A percentile compares a stretch with the other conserved stretches of the same genome.
Evolutionary conservation across 2,113 vertebrate species (phyloP).

Genomic region (Microcebus lehilahytsara): DNA sequence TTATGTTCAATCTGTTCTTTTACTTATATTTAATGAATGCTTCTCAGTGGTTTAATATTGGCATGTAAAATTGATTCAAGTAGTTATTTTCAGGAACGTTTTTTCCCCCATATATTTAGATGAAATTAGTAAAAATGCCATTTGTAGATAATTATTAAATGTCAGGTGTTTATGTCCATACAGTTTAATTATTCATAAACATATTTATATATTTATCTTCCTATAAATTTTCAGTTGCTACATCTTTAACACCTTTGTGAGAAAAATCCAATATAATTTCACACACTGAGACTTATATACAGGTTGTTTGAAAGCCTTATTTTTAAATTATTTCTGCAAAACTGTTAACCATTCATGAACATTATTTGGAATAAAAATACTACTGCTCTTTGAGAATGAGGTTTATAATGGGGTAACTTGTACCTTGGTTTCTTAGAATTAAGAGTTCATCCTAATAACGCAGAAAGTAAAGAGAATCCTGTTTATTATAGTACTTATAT

Average conservation of each 20-base stretch:
- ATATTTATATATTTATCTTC: not conserved
- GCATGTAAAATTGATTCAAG: not conserved
- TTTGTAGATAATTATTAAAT: conserved; percentile 21
- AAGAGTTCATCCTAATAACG: not conserved
- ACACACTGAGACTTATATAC: not conserved
- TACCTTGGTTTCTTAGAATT: not conserved
- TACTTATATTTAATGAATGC: not conserved
- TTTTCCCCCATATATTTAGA: not conserved
- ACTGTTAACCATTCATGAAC: not conserved
- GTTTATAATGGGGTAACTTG: not conserved
- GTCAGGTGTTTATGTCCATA: not conserved
- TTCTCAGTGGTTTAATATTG: not conserved
- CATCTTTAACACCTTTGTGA: not conserved
- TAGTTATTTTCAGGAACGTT: not conserved
- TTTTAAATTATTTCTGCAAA: conserved; percentile 1
- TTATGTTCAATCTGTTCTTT: not conserved
- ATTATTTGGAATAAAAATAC: not conserved
- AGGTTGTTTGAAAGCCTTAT: not conserved
- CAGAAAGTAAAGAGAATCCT: not conserved
- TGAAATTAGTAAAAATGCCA: not conserved
- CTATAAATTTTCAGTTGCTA: not conserved
- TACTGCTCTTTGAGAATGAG: not conserved
- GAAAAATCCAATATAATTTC: not conserved
- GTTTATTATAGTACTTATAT: not conserved
- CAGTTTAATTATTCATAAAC: not conserved